These are phyloP conservation scores for Philotrypesis tridentata DNA, from an alignment of 1,140 invertebrate genomes.

Conservation along the genomic window DNA sequence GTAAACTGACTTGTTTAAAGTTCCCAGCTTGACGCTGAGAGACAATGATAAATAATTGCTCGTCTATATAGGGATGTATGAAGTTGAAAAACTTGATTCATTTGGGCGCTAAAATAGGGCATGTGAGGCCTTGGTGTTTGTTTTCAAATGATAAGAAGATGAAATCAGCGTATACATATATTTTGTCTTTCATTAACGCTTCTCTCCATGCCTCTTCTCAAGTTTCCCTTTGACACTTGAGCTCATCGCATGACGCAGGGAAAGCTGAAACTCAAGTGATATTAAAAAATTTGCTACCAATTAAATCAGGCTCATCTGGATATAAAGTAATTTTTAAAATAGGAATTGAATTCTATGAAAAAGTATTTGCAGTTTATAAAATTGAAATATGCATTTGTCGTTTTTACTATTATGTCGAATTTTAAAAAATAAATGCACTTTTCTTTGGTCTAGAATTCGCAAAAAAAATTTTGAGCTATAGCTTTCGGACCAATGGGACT, in stretches of 20 bases:
- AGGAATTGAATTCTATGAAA: too few species aligned
- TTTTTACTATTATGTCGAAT: too few species aligned
- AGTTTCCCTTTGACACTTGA: slow-evolving; percentile 36
- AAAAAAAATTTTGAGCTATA: too few species aligned
- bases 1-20: neutral
- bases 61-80: neutral
- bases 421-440: too few species aligned
- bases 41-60: neutral
- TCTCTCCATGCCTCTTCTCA: slow-evolving; percentile 25
- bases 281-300: too few species aligned
- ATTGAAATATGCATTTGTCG: too few species aligned
- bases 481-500: too few species aligned
- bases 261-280: neutral
- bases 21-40: neutral
- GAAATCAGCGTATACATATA: neutral
- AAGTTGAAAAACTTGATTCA: neutral
- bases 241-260: neutral
- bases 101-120: neutral
- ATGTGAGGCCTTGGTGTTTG: too few species aligned
- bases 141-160: neutral
- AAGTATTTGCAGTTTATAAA: too few species aligned
- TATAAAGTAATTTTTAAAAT: too few species aligned
- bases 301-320: too few species aligned
- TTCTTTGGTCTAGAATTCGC: too few species aligned
- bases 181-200: neutral